Evolutionary conservation across 2,888 invertebrate genomes (phyloP).

Genomic region (Gasteruption jaculator): DNA sequence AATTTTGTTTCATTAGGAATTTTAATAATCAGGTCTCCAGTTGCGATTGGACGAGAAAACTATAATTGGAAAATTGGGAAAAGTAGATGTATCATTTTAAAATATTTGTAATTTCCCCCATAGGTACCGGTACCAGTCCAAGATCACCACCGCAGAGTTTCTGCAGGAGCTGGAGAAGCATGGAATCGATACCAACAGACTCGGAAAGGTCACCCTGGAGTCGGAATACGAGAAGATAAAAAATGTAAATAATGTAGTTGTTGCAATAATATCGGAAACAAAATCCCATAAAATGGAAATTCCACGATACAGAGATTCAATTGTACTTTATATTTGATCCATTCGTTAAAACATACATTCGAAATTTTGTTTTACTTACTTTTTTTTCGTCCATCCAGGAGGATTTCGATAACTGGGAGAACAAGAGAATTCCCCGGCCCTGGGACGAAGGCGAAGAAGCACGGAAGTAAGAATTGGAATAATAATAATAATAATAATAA

Average conservation of each 20-base stretch:
- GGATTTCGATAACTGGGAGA: constrained; percentile 81
- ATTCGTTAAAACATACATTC: background rate
- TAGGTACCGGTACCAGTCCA: constrained; percentile 13
- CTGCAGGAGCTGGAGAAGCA: constrained; percentile 62
- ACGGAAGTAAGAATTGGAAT: no score
- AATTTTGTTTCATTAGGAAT: no score
- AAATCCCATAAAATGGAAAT: background rate
- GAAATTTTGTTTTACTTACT: constrained; percentile 13
- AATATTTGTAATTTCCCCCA: background rate
- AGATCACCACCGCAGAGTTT: constrained; percentile 57
- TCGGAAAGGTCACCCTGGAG: constrained; percentile 69
- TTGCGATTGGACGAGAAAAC: no score
- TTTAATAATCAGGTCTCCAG: no score
- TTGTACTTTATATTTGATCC: background rate
- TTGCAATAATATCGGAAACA: background rate
- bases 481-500: no score
- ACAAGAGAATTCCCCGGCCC: constrained; percentile 78
- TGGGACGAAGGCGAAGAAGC: constrained; percentile 63
- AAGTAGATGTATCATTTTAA: no score
- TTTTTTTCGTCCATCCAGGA: constrained; percentile 41
- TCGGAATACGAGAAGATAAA: constrained; percentile 70
- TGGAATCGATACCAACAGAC: constrained; percentile 65
- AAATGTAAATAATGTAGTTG: constrained; percentile 36
- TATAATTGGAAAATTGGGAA: no score
- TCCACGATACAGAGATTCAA: background rate